phyloP scores from a whole-genome alignment of 2,113 vertebrate genomes.

The Balaenoptera acutorostrata region DNA sequence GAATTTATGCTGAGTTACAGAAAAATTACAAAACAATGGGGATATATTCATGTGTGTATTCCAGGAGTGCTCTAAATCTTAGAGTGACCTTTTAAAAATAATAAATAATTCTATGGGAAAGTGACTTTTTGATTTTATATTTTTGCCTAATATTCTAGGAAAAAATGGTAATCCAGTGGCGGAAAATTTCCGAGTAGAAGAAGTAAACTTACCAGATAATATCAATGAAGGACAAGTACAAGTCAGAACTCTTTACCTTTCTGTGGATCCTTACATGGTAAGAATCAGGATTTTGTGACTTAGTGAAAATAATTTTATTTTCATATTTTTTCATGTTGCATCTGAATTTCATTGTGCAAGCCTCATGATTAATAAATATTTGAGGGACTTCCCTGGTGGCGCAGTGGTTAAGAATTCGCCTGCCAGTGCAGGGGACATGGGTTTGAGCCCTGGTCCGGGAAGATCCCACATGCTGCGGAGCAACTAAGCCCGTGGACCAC shows the following conservation, averaged over 20 bases:
- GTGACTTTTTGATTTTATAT: slow-evolving; percentile 10
- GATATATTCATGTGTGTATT: slow-evolving; percentile 8
- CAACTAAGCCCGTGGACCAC: too few species aligned
- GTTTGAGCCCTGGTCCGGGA: too few species aligned
- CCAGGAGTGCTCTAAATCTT: neutral
- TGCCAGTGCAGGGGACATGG: too few species aligned
- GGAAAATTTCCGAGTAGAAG: slow-evolving; percentile 89
- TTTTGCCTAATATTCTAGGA: slow-evolving; percentile 79
- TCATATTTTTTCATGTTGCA: neutral
- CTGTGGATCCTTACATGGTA: slow-evolving; percentile 98
- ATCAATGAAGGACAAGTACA: slow-evolving; percentile 85
- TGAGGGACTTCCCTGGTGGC: neutral
- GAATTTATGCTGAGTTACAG: neutral
- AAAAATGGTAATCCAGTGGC: slow-evolving; percentile 87
- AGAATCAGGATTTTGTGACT: slow-evolving; percentile 40
- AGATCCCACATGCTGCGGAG: too few species aligned
- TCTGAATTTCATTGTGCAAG: slow-evolving; percentile 24
- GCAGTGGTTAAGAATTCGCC: too few species aligned
- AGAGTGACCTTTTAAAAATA: slow-evolving; percentile 17
- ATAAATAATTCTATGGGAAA: neutral
- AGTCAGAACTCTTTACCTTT: slow-evolving; percentile 91
- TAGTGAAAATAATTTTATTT: slow-evolving; percentile 22
- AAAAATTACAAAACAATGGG: neutral
- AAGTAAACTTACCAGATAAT: slow-evolving; percentile 78
- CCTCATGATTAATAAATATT: neutral